These are phyloP conservation scores for Ophioninae sp. DNA, from an alignment of 2,888 invertebrate species.

Conservation along the genomic window DNA sequence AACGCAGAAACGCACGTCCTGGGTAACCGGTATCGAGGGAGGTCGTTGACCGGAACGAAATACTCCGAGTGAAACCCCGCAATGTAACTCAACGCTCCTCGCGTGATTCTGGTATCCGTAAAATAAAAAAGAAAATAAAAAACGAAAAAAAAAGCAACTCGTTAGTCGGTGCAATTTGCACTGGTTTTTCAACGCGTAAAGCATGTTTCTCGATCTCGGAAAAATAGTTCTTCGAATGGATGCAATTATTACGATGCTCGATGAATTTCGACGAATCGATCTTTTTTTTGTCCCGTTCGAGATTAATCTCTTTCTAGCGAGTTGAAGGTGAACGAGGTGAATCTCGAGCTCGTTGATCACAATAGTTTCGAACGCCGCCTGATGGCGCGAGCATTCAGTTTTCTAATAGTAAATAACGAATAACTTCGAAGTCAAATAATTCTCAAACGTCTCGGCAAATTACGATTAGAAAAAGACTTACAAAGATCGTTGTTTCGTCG, in stretches of 20 bases:
- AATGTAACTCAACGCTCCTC: conserved; percentile 14
- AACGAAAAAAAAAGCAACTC: background rate
- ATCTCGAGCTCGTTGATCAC: background rate
- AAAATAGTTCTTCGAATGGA: too few species aligned
- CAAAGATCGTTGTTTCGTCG: conserved; percentile 36
- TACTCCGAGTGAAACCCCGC: conserved; percentile 23
- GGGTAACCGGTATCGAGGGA: conserved; percentile 42
- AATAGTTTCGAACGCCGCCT: background rate
- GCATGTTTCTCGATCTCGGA: too few species aligned
- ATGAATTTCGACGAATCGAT: background rate
- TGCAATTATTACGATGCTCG: too few species aligned
- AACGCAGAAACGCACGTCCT: conserved; percentile 1
- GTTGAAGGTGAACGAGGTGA: background rate
- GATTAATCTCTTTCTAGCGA: background rate
- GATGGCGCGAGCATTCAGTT: too few species aligned
- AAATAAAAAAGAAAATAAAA: background rate
- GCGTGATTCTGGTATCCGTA: background rate
- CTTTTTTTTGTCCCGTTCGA: background rate
- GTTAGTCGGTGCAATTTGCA: background rate
- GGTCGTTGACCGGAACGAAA: conserved; percentile 50
- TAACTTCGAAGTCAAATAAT: too few species aligned
- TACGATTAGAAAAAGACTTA: background rate
- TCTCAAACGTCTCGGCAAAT: too few species aligned
- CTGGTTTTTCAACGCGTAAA: background rate
- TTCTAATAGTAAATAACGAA: too few species aligned